Percentiles rank a stretch among this genome's conserved stretches.
Conservation (phyloP, 2,888 invertebrate species). For the Rhogogaster chlorosoma region DNA sequence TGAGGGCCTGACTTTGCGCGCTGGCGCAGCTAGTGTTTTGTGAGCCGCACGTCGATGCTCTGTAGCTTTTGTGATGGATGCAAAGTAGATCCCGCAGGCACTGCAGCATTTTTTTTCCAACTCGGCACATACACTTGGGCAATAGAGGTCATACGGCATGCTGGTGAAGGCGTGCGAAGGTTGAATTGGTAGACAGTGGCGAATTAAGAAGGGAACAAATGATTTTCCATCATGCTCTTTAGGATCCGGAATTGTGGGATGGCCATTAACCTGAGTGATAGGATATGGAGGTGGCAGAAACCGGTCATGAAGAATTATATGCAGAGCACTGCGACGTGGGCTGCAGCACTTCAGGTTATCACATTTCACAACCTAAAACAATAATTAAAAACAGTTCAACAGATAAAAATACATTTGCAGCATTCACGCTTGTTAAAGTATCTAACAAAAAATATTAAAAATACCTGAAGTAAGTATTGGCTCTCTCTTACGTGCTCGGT, state of each 20-base stretch:
- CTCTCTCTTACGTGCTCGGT: no score
- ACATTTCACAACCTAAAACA: no score
- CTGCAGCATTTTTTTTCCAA: constrained; percentile 62
- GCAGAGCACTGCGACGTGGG: no score
- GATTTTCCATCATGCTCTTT: constrained; percentile 60
- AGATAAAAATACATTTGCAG: no score
- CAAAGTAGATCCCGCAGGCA: constrained; percentile 71
- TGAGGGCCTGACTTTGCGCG: constrained; percentile 55
- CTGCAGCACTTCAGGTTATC: no score
- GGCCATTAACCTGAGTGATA: constrained; percentile 58
- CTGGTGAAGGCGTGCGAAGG: constrained; percentile 58
- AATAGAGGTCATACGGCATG: constrained; percentile 61
- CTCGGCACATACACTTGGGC: constrained; percentile 62
- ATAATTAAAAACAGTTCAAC: no score
- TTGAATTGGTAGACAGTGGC: constrained; percentile 59
- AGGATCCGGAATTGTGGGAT: constrained; percentile 59
- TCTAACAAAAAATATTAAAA: no score
- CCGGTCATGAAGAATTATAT: no score
- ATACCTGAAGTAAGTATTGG: no score
- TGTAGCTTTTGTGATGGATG: constrained; percentile 54
- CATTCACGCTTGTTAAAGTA: no score
- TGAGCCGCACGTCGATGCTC: constrained; percentile 50
- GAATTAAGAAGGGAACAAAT: constrained; percentile 53
- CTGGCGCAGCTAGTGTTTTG: constrained; percentile 47
- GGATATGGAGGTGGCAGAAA: constrained; percentile 61